phyloP scores from a whole-genome alignment of 1,140 invertebrate species.

The Pseudachorutes palmiensis region DNA sequence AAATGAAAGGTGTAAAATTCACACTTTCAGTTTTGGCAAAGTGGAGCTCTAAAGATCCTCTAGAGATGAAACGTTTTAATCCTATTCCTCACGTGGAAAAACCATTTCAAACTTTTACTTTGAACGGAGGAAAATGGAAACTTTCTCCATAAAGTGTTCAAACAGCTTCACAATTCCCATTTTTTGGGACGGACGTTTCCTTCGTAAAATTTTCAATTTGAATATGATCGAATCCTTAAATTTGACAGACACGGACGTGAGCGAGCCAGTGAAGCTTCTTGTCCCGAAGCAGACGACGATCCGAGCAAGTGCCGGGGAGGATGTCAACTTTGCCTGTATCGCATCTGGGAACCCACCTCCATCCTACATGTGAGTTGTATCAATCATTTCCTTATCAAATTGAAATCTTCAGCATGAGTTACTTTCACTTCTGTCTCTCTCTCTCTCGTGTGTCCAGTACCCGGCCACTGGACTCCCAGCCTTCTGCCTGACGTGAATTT shows the following conservation, averaged over 20 bases:
- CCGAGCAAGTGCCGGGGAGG: slow-evolving; percentile 57
- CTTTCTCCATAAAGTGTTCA: no score
- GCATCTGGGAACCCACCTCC: slow-evolving; percentile 69
- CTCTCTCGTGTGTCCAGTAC: neutral
- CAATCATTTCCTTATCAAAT: neutral
- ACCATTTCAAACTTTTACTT: no score
- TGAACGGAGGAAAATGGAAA: no score
- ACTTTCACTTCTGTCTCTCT: neutral
- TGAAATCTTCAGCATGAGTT: neutral
- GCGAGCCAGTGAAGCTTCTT: slow-evolving; percentile 53
- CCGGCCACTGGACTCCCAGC: neutral
- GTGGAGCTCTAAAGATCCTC: no score
- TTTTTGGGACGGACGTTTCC: no score
- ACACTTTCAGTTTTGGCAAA: no score
- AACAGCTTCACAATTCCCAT: no score
- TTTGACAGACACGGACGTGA: neutral
- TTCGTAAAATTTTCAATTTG: no score
- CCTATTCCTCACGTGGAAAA: no score
- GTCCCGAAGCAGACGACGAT: slow-evolving; percentile 58
- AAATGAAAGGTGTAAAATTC: no score
- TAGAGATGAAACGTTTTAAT: no score
- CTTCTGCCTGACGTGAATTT: neutral
- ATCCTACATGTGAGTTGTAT: slow-evolving; percentile 55
- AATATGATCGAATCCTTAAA: no score
- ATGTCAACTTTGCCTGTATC: slow-evolving; percentile 61